Base-by-base conservation (phyloP, 2,113 vertebrate species). In the Larimichthys crocea region DNA sequence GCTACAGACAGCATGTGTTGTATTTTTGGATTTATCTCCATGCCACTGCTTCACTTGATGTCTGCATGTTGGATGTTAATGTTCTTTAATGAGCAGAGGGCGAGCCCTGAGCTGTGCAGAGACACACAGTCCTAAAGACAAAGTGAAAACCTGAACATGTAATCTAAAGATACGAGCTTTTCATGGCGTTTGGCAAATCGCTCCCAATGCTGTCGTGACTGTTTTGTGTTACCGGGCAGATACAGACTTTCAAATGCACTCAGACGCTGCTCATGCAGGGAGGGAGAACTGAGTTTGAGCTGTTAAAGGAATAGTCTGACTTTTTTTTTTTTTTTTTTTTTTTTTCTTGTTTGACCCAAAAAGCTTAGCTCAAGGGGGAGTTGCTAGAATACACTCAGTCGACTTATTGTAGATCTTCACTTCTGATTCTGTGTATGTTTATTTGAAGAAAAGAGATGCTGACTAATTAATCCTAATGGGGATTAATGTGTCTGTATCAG, bases 211-310 rank as follows among this genome's bases (percentile, higher is more conserved):
- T 57, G 74, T 79, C 31, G 61, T 78, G 80, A 85, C 79, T 80
- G 31, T 11, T 60, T 44, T 61, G 46, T 78, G 78, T 89, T 84
- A 55, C 79, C 74, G 55, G 52, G 82, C 76, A 86, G 88, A 86
- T 44, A 17, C 24, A 59, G 71, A 10, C 55, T 55, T 62, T 69
- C 52, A 44, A 50, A 60, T n/a, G 8, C 24, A 22, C 29, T 80
- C 26, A 10, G 55, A 79, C 19, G 72, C 35, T 66, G 31, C 24
- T 60, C 53, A 4, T 40, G 55, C 0, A 3, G 24, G 49, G 53
- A 50, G 19, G 22, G 31, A 26, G 69, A 24, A 31, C 2, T 2
- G 14, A 76, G 46, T 50, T 10, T 71, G 26, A 53, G 15, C 10
- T 10, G 11, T 71, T 73, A 50, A 66, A 78, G 55, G n/a, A 31